These are phyloP conservation scores for Cyanoramphus novaezelandiae DNA, from an alignment of 2,113 vertebrate species.

Conservation along the genomic window DNA sequence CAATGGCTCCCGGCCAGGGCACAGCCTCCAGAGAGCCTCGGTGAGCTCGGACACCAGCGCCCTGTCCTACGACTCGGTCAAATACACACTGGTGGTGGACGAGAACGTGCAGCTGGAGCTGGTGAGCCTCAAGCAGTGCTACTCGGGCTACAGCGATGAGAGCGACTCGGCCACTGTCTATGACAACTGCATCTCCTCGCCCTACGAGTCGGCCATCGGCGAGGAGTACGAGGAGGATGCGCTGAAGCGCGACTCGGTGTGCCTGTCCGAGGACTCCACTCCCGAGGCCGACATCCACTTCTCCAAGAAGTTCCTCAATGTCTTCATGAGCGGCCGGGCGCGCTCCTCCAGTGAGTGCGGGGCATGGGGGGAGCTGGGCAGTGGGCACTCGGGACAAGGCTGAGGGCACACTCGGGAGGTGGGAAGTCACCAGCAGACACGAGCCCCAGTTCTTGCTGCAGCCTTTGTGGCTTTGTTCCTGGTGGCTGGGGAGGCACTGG, in stretches of 20 bases:
- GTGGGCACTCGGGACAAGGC: neutral
- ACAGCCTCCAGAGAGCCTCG: slow-evolving; percentile 78
- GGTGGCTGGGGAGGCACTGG: neutral
- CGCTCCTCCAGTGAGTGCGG: slow-evolving; percentile 94
- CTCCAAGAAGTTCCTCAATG: slow-evolving; percentile 97
- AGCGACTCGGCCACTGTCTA: slow-evolving; percentile 95
- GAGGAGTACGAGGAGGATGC: slow-evolving; percentile 93
- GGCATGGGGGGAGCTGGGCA: neutral
- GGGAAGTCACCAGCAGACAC: neutral
- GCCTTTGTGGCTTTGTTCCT: neutral
- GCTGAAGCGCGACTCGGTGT: slow-evolving; percentile 79
- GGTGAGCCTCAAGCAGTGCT: slow-evolving; percentile 92
- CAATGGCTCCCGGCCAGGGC: slow-evolving; percentile 48
- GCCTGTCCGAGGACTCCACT: slow-evolving; percentile 90
- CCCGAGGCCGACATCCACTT: slow-evolving; percentile 89
- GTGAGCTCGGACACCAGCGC: slow-evolving; percentile 93
- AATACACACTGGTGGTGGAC: slow-evolving; percentile 96
- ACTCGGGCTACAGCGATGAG: slow-evolving; percentile 93
- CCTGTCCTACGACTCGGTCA: slow-evolving; percentile 94
- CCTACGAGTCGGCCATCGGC: slow-evolving; percentile 90
- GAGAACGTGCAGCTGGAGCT: slow-evolving; percentile 94
- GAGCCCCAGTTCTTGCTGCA: neutral
- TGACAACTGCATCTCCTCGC: slow-evolving; percentile 93
- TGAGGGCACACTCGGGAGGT: neutral
- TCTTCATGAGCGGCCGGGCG: slow-evolving; percentile 95